Conservation (phyloP, 37 sponge, comb jelly and placozoan species). For the Halisarca cf. caerulea region DNA sequence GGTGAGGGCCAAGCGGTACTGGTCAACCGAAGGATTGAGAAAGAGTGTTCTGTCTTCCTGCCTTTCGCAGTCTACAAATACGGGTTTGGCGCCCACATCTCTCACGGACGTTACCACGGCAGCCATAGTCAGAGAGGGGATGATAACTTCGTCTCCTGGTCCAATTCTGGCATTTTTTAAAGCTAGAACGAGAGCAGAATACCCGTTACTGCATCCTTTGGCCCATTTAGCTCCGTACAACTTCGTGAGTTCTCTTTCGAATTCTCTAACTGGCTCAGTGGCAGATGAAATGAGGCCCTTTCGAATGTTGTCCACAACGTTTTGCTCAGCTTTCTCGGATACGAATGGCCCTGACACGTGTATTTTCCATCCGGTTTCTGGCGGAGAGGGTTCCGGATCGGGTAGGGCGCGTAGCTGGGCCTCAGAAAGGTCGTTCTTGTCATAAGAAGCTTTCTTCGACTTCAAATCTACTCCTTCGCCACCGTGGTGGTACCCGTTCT, state of each 20-base stretch:
- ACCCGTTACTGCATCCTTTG: conserved; percentile 58
- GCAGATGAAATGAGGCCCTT: conserved; percentile 47
- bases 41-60: too few relatives aligned
- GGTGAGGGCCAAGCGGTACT: conserved; percentile 20
- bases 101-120: conserved; percentile 45
- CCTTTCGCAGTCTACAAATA: conserved; percentile 51
- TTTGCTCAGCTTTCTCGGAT: conserved; percentile 30
- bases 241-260: conserved; percentile 28
- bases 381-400: conserved; percentile 34
- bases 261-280: conserved; percentile 27
- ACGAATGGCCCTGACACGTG: conserved; percentile 47
- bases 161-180: too few relatives aligned
- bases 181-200: conserved; percentile 49
- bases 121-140: conserved; percentile 54
- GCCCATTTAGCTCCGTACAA: conserved; percentile 28
- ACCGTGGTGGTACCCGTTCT: too few relatives aligned
- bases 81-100: conserved; percentile 41
- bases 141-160: conserved; percentile 47
- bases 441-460: too few relatives aligned
- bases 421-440: neutral
- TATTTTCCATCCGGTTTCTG: conserved; percentile 9
- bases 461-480: too few relatives aligned
- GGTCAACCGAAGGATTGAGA: conserved; percentile 43
- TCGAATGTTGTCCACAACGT: conserved; percentile 35
- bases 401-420: conserved; percentile 6